Evolutionary conservation across 2,888 invertebrate genomes (phyloP).

Genomic region (Noctuana brunneofusca): DNA sequence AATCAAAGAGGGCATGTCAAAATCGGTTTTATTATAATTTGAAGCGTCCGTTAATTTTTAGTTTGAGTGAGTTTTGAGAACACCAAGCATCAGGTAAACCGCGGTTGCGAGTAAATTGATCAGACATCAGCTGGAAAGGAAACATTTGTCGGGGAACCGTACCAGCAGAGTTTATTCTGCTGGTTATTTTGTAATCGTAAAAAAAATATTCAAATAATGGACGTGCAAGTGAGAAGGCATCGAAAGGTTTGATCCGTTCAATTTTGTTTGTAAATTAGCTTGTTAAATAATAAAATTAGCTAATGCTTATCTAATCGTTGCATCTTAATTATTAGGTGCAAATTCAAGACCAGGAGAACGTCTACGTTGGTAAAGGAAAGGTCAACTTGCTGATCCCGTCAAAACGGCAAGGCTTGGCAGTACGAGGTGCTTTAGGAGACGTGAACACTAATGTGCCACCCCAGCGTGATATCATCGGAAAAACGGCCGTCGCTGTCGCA

Average conservation of each 20-base stretch:
- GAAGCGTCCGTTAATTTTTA: conserved; percentile 44
- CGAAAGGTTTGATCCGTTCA: conserved; percentile 53
- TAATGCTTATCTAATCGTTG: conserved; percentile 1
- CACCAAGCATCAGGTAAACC: not conserved
- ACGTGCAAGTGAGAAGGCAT: conserved; percentile 60
- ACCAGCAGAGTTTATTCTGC: conserved; percentile 8
- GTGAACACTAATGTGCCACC: conserved; percentile 67
- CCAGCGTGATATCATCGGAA: conserved; percentile 60
- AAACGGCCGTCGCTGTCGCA: conserved; percentile 60
- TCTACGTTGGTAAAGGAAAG: conserved; percentile 60
- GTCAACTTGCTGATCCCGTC: conserved; percentile 50
- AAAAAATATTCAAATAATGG: conserved; percentile 51
- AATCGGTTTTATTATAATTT: conserved; percentile 10
- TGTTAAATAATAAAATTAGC: too few species aligned
- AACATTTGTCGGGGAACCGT: not conserved
- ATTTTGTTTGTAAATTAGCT: not conserved
- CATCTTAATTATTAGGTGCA: conserved; percentile 46
- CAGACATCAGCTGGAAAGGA: conserved; percentile 9
- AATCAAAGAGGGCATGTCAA: conserved; percentile 35
- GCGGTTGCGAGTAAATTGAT: not conserved
- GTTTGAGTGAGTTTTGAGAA: conserved; percentile 9
- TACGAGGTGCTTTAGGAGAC: conserved; percentile 72
- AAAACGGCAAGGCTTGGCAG: conserved; percentile 59
- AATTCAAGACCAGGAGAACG: conserved; percentile 71
- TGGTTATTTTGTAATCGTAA: conserved; percentile 9